Evolutionary conservation across 2,888 invertebrate genomes (phyloP).

Genomic region (Limnephilus marmoratus): DNA sequence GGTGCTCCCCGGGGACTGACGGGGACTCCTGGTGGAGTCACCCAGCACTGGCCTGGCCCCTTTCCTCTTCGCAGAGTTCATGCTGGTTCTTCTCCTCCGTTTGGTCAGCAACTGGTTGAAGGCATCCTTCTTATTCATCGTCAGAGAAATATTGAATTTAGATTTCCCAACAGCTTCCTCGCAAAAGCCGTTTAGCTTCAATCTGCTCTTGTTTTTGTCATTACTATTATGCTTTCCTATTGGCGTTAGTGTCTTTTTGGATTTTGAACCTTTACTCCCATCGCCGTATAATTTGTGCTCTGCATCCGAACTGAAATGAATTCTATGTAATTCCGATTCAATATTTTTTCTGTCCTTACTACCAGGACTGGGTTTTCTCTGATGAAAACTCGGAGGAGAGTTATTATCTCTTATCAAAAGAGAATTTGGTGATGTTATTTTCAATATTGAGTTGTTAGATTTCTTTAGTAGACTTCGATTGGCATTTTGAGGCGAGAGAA

Average conservation of each 20-base stretch:
- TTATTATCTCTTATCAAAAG: neutral
- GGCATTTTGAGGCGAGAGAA: slow-evolving; percentile 14
- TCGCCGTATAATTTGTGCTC: slow-evolving; percentile 3
- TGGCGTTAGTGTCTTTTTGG: neutral
- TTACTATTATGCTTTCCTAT: neutral
- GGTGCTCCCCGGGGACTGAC: neutral
- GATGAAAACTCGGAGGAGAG: neutral
- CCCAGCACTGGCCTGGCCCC: neutral
- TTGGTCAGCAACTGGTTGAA: slow-evolving; percentile 55
- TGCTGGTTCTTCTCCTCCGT: slow-evolving; percentile 52
- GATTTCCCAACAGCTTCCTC: slow-evolving; percentile 46
- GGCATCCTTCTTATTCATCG: slow-evolving; percentile 54
- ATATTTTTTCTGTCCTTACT: neutral
- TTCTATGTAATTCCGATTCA: neutral
- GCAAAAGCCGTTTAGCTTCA: slow-evolving; percentile 42
- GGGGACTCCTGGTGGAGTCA: neutral
- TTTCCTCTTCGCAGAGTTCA: slow-evolving; percentile 47
- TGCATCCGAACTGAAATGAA: neutral
- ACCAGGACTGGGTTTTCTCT: neutral
- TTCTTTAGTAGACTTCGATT: slow-evolving; percentile 60
- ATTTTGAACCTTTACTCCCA: slow-evolving; percentile 7
- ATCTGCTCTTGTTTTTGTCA: slow-evolving; percentile 42
- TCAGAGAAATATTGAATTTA: slow-evolving; percentile 63
- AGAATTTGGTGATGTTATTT: neutral
- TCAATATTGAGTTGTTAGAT: slow-evolving; percentile 7